Evolutionary conservation across 2,888 invertebrate genomes (phyloP).

Genomic region (Sarcophaga subvicina): DNA sequence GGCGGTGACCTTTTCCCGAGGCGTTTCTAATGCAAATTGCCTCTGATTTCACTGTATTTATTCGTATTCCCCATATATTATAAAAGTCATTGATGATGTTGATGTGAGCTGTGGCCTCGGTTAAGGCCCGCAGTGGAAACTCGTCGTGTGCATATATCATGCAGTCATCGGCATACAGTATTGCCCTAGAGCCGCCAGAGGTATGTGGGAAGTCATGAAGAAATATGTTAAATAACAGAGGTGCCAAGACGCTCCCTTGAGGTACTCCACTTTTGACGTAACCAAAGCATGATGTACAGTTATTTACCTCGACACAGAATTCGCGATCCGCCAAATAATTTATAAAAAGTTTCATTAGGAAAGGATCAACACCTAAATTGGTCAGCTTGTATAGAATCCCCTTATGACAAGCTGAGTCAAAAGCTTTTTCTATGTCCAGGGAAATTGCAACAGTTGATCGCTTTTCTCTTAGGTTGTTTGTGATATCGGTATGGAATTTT

Average conservation of each 20-base stretch:
- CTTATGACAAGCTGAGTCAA: too few species aligned
- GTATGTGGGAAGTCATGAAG: not conserved
- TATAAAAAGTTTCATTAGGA: not conserved
- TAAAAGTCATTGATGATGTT: not conserved
- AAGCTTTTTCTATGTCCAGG: too few species aligned
- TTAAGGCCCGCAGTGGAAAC: not conserved
- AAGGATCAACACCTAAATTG: not conserved
- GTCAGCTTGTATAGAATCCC: not conserved
- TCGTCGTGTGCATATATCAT: not conserved
- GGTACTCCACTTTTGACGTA: too few species aligned
- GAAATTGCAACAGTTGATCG: not conserved
- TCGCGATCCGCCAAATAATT: not conserved
- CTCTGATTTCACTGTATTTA: not conserved
- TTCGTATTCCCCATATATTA: slow-evolving; percentile 24
- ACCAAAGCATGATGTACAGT: too few species aligned
- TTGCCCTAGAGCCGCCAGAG: not conserved
- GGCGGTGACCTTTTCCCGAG: too few species aligned
- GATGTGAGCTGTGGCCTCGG: not conserved
- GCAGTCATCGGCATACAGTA: slow-evolving; percentile 23
- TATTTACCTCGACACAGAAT: not conserved
- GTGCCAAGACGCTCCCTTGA: too few species aligned
- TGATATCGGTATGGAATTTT: not conserved
- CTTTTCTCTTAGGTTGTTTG: not conserved
- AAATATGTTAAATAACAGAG: not conserved
- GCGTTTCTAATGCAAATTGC: too few species aligned